phyloP scores from a whole-genome alignment of 2,113 vertebrate species.

The Oenanthe oenanthe region DNA sequence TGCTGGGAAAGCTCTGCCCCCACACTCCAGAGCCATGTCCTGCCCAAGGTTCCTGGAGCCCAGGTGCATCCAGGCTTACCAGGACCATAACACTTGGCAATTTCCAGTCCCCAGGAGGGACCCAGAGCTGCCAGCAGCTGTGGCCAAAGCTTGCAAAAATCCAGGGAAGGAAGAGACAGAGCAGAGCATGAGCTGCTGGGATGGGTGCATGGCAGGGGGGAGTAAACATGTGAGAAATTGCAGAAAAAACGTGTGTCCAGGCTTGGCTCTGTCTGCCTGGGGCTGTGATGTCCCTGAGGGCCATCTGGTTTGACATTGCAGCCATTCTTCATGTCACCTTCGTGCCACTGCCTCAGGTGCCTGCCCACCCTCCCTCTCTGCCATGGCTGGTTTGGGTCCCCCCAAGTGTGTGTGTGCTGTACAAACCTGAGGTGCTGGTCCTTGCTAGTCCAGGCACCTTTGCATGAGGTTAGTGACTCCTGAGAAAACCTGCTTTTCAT shows the following conservation, averaged over 20 bases:
- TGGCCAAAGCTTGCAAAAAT: not conserved
- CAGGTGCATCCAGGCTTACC: accelerated
- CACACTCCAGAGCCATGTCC: not conserved
- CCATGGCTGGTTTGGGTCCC: not conserved
- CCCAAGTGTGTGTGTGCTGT: not conserved
- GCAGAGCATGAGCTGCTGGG: not conserved
- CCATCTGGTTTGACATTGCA: not conserved
- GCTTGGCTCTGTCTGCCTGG: not conserved
- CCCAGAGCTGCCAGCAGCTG: not conserved
- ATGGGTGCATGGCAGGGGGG: not conserved
- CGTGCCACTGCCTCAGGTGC: not conserved
- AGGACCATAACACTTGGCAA: accelerated
- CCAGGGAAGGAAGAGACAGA: not conserved
- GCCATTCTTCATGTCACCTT: accelerated
- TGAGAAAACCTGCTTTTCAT: not conserved
- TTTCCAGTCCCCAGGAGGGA: not conserved
- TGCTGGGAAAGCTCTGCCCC: not conserved
- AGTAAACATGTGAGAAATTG: not conserved
- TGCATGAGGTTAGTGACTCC: accelerated
- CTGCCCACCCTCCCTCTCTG: not conserved
- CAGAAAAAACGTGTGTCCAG: not conserved
- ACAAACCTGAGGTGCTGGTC: not conserved
- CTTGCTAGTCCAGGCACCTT: not conserved
- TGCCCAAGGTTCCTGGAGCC: not conserved
- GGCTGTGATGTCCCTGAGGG: not conserved